phyloP scores from a whole-genome alignment of 1,140 invertebrate species.

The Platyscapa corneri region DNA sequence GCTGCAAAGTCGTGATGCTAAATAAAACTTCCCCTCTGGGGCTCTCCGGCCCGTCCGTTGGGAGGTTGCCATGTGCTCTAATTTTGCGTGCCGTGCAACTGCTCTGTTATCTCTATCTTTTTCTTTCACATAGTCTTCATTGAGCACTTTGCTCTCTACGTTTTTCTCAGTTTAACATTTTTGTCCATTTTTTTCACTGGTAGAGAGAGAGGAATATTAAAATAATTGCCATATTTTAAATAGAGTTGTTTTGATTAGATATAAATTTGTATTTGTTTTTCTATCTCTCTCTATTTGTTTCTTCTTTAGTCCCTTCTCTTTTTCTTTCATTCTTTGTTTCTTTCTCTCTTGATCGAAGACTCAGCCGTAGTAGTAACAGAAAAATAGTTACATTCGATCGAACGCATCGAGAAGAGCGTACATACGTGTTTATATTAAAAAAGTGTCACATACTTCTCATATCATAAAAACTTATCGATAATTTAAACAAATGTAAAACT shows the following conservation, averaged over 20 bases:
- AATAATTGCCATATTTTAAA: no score
- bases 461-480: neutral
- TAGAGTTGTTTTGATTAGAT: neutral
- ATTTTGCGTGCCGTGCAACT: slow-evolving; percentile 60
- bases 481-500: neutral
- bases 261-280: neutral
- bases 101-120: slow-evolving; percentile 12
- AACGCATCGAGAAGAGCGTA: slow-evolving; percentile 13
- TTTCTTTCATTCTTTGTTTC: neutral
- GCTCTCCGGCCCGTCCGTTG: slow-evolving; percentile 61
- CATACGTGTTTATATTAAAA: neutral
- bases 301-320: neutral
- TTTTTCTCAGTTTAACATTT: neutral
- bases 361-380: neutral
- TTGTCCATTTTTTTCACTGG: neutral
- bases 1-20: slow-evolving; percentile 63
- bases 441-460: neutral
- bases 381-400: slow-evolving; percentile 25
- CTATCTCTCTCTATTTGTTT: neutral
- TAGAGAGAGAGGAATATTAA: neutral
- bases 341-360: slow-evolving; percentile 34
- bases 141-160: neutral
- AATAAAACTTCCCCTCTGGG: slow-evolving; percentile 71
- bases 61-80: slow-evolving; percentile 72
- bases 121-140: slow-evolving; percentile 34